A percentile compares a stretch with the other conserved stretches of the same genome.
phyloP scores from a whole-genome alignment of 2,113 vertebrate genomes.

The Zonotrichia leucophrys region DNA sequence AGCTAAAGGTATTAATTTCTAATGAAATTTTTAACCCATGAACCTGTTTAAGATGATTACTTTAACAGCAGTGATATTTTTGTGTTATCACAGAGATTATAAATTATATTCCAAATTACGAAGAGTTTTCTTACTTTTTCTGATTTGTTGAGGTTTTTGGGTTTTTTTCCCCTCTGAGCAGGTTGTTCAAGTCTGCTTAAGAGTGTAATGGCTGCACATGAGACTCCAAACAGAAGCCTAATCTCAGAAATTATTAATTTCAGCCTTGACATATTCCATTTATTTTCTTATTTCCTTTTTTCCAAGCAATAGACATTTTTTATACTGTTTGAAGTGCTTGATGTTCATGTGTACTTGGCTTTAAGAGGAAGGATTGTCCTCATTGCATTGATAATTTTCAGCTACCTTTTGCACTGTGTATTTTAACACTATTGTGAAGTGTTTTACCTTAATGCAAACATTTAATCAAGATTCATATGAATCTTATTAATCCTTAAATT shows the following conservation, averaged over 20 bases:
- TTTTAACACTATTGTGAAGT: background rate
- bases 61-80: background rate
- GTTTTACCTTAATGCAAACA: background rate
- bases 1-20: background rate
- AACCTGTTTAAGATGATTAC: background rate
- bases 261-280: background rate
- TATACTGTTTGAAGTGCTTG: background rate
- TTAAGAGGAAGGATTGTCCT: background rate
- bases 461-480: background rate
- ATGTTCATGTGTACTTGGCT: background rate
- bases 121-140: background rate
- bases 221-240: background rate
- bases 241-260: background rate
- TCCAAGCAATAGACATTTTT: background rate
- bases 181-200: background rate
- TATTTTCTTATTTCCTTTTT: background rate
- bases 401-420: background rate
- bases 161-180: rapidly evolving
- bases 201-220: background rate
- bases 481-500: background rate
- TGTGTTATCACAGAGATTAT: background rate
- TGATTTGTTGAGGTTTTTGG: rapidly evolving
- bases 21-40: background rate
- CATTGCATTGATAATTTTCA: background rate
- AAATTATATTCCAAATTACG: background rate